Percentiles rank a stretch among this genome's conserved stretches.
Conservation (phyloP, 1,140 invertebrate species). For the Philotrypesis tridentata region DNA sequence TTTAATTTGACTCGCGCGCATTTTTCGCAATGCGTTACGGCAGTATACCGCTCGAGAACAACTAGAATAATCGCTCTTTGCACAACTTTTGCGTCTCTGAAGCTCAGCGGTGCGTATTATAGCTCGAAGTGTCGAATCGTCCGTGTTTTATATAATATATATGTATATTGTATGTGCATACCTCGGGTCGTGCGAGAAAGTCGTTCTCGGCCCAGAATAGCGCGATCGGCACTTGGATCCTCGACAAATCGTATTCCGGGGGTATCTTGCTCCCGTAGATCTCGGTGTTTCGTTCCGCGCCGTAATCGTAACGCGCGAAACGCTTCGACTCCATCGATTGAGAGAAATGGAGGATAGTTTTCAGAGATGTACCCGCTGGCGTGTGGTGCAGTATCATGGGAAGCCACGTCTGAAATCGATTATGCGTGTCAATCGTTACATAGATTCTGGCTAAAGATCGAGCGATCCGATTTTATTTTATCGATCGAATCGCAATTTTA, state of each 20-base stretch:
- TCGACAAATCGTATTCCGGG: conserved; percentile 79
- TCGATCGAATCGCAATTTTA: too few relatives aligned
- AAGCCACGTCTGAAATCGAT: conserved; percentile 73
- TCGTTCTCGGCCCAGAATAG: conserved; percentile 83
- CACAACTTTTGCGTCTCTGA: too few relatives aligned
- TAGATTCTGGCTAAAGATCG: too few relatives aligned
- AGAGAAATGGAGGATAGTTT: conserved; percentile 82
- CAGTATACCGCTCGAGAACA: too few relatives aligned
- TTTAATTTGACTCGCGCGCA: too few relatives aligned
- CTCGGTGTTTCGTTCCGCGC: conserved; percentile 73
- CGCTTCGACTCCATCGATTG: conserved; percentile 78
- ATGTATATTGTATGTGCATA: conserved; percentile 59
- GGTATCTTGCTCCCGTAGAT: conserved; percentile 77
- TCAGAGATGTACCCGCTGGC: conserved; percentile 86
- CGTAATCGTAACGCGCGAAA: conserved; percentile 82
- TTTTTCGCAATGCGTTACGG: too few relatives aligned
- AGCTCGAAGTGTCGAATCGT: too few relatives aligned
- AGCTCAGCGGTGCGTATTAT: too few relatives aligned
- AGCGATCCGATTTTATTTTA: too few relatives aligned
- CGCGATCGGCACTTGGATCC: conserved; percentile 81
- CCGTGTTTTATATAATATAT: too few relatives aligned
- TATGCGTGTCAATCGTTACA: too few relatives aligned
- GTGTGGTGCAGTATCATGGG: conserved; percentile 83
- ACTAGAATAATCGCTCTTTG: too few relatives aligned
- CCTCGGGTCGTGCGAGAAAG: conserved; percentile 77